Evolutionary conservation across 2,113 vertebrate species (phyloP).

Genomic region (Forbesichthys agassizii): DNA sequence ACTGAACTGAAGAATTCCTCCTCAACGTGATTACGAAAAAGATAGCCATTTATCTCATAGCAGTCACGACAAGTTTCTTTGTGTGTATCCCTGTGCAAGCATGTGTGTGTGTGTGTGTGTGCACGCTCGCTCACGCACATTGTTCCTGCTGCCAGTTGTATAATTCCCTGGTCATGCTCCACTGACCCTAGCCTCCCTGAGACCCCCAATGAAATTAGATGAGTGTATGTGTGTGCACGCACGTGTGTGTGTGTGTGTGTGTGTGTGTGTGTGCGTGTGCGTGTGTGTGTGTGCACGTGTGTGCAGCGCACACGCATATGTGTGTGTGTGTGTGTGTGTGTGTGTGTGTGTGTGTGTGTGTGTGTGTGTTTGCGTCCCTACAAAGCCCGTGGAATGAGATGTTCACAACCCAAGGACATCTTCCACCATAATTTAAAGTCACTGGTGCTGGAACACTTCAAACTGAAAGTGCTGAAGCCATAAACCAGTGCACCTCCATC

Average conservation of each 20-base stretch:
- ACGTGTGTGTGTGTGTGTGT: neutral
- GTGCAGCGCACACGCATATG: neutral
- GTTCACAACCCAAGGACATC: conserved; percentile 78
- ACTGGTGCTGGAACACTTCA: conserved; percentile 73
- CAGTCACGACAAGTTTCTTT: conserved; percentile 15
- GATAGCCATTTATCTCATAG: conserved; percentile 41
- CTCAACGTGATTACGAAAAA: conserved; percentile 43
- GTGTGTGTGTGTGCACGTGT: neutral
- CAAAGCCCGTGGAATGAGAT: conserved; percentile 69
- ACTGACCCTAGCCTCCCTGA: conserved; percentile 64
- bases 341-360: neutral
- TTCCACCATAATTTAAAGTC: conserved; percentile 76
- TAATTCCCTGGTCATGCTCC: conserved; percentile 72
- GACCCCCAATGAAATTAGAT: conserved; percentile 66
- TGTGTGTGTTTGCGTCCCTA: neutral
- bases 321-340: neutral
- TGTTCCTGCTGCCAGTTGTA: conserved; percentile 71
- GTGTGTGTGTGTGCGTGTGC: neutral
- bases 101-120: conserved; percentile 18
- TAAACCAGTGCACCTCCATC: conserved; percentile 70
- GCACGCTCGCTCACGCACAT: conserved; percentile 41
- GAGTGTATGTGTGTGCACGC: conserved; percentile 15
- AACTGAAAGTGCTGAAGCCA: conserved; percentile 71
- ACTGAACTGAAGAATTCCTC: conserved; percentile 44
- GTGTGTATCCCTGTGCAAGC: conserved; percentile 14